Conservation (phyloP, 2,888 invertebrate genomes). For the Drosophila niveifrons region DNA sequence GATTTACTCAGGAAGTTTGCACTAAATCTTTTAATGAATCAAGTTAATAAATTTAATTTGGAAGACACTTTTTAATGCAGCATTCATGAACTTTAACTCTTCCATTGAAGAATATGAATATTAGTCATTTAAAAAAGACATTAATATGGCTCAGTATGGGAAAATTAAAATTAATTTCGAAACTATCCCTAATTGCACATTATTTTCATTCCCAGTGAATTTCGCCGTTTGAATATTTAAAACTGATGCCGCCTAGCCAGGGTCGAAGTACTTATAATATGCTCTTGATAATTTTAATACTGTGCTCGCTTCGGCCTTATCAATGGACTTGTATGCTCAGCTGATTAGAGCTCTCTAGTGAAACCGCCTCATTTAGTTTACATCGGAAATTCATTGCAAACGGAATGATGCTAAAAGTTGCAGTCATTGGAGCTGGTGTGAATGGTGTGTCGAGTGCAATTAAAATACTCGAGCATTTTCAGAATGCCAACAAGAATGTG, state of each 20-base stretch:
- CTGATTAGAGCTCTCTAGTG: constrained; percentile 32
- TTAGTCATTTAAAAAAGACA: background rate
- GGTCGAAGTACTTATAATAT: background rate
- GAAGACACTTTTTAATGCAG: too few species aligned
- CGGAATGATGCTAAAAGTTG: constrained; percentile 62
- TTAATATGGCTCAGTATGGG: background rate
- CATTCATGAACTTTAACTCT: too few species aligned
- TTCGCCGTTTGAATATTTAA: background rate
- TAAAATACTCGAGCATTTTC: constrained; percentile 87
- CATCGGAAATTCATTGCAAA: constrained; percentile 8
- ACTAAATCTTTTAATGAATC: too few species aligned
- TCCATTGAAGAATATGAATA: background rate
- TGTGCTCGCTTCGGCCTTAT: constrained; percentile 5
- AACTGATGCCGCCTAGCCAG: constrained; percentile 8
- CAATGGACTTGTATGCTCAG: background rate
- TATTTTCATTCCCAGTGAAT: background rate
- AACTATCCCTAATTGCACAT: background rate
- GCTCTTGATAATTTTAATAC: background rate
- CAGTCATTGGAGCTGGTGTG: constrained; percentile 91
- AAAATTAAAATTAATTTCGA: background rate
- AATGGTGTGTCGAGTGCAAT: constrained; percentile 90
- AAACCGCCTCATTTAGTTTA: constrained; percentile 14
- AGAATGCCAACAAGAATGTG: constrained; percentile 82
- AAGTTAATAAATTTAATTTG: too few species aligned
- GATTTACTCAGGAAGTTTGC: too few species aligned